These are phyloP conservation scores for Protaetia brevitarsis DNA, from an alignment of 1,140 invertebrate genomes.

Conservation along the genomic window DNA sequence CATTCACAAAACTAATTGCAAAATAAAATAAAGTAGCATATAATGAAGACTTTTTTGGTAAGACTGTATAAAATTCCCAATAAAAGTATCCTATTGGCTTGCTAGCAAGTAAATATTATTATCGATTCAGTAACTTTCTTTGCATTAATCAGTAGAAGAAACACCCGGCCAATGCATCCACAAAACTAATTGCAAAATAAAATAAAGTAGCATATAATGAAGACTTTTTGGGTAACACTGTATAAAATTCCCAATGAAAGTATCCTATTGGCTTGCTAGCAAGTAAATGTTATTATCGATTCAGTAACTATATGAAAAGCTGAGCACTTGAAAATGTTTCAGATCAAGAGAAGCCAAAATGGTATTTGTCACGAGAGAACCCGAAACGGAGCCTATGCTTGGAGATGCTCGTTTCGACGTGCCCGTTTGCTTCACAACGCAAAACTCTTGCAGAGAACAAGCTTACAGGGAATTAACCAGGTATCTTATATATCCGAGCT, in stretches of 20 bases:
- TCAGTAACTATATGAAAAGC: neutral
- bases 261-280: too few relatives aligned
- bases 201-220: too few relatives aligned
- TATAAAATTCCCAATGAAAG: too few relatives aligned
- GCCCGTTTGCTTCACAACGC: neutral
- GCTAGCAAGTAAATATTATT: neutral
- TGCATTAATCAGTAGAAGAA: too few relatives aligned
- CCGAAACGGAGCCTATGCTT: conserved; percentile 11
- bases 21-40: too few relatives aligned
- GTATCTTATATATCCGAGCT: neutral
- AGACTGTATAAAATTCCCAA: too few relatives aligned
- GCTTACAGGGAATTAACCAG: conserved; percentile 14
- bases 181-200: too few relatives aligned
- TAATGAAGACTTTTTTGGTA: too few relatives aligned
- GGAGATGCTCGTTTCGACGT: conserved; percentile 1
- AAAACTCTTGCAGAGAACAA: conserved; percentile 19
- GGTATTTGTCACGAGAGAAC: conserved; percentile 10
- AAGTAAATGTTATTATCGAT: neutral
- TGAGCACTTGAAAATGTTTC: neutral
- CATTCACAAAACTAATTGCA: too few relatives aligned
- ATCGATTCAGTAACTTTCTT: neutral
- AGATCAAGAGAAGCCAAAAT: neutral
- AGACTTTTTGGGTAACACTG: too few relatives aligned
- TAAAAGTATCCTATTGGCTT: too few relatives aligned
- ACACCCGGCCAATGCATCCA: too few relatives aligned